Base-by-base conservation (phyloP, 2,797 vertebrate genomes). In the Gymnopithys bicolor region DNA sequence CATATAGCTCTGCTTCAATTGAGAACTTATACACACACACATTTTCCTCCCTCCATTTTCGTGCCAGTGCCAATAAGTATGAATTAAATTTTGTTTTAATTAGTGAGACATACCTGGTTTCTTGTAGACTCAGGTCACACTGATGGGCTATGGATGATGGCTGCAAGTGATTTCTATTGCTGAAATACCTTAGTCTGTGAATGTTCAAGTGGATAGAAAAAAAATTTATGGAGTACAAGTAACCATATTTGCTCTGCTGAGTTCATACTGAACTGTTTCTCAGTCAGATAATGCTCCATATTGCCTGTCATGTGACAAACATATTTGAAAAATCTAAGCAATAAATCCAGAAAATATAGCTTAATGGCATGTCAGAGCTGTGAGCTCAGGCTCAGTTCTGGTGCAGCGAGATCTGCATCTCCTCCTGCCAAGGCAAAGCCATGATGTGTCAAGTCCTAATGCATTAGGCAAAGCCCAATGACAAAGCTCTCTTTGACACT, bases 211-310 rank as follows among this genome's bases (percentile, higher is more conserved):
- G 37, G 5, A 2, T 6, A 62, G 58, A 43, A 70, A 83, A 83
- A 87, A 93, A 95, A 94, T 89, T 91, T 64, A 78, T 63, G 33
- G 64, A 81, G 53, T 83, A 87, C 90, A 94, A 78, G 69, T 62
- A 91, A 46, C 39, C 32, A 9, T 67, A 85, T 90, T 93, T 90
- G 30, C 71, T 79, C 62, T 91, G 33, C 41, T 69, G 56, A 70
- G 80, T 67, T 90, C 24, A 45, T 63, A 33, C 23, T 30, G 41
- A 95, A 74, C 8, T 1, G 0, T 55, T 92, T 91, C 41, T 28
- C 39, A 78, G 52, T 62, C 66, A 89, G 45, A 87, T 92, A 90
- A 63, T 49, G 22, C 19, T 74, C 76, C 51, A 24, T 51, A 24
- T 56, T 92, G 23, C 53, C 73, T 78, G 64, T 91, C 80, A 88